Base-by-base conservation (phyloP, 2,888 invertebrate species). In the Stegana nigrithorax region DNA sequence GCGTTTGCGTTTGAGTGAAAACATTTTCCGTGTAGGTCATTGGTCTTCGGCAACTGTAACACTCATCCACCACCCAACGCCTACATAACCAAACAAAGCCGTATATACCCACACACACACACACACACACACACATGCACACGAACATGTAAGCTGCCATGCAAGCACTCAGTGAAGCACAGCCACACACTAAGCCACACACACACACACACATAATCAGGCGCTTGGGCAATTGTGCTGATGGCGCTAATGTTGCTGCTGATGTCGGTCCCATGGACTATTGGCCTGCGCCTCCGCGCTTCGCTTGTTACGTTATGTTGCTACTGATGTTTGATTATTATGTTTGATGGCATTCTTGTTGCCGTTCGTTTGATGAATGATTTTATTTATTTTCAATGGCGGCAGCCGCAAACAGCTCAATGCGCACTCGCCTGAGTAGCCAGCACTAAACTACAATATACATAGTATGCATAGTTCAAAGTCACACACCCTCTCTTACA, bases 1-100 rank as follows among this genome's bases (percentile, higher is more conserved):
- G 72, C 75, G 73, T 77, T 76, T 77, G 73, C 75, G 72, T 75
- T 77, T 75, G 75, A 75, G 77, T 73, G 73, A 75, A 75, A 75
- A 73, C 73, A 75, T 77, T 75, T 75, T 75, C 75, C 71, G 71
- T 63, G 64, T 67, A 76, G 75, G 75, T 75, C 75, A 76, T 73
- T 66, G 73, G 70, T 73, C 57, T 45, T 6, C 59, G 17, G 8
- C 26, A 10, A 45, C 6, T 32, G 32, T 32, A n/a, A 4, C 32
- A n/a, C n/a, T n/a, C n/a, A n/a, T n/a, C n/a, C n/a, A n/a, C n/a
- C n/a, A n/a, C n/a, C n/a, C n/a, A n/a, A n/a, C n/a, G n/a, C n/a
- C n/a, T n/a, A n/a, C n/a, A n/a, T n/a, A n/a, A n/a, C n/a, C n/a
- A n/a, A n/a, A n/a, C n/a, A n/a, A n/a, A n/a, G n/a, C n/a, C n/a